Conservation (phyloP, 2,797 vertebrate species). For the Sebastes itinus region DNA sequence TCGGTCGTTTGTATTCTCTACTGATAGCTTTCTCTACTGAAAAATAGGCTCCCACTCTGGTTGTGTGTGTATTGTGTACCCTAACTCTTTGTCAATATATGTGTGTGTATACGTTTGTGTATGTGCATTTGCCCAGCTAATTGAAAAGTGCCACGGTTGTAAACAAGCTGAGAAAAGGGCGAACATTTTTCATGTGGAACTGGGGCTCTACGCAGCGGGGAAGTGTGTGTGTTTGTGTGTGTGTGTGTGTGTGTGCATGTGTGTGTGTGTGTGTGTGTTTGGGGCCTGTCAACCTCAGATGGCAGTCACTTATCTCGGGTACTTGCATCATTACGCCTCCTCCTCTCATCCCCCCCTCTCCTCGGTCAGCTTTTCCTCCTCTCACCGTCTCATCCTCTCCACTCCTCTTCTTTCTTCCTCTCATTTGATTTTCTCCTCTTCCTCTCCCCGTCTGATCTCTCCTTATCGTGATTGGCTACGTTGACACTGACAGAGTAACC, state of each 20-base stretch:
- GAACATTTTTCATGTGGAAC: conserved; percentile 43
- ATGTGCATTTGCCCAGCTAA: conserved; percentile 50
- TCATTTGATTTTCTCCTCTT: not conserved
- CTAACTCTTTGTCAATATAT: not conserved
- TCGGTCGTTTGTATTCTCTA: conserved; percentile 50
- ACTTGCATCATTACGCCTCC: conserved; percentile 46
- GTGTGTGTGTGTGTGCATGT: not conserved
- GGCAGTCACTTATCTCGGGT: conserved; percentile 57
- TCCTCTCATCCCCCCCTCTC: conserved; percentile 31
- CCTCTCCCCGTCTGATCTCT: not conserved
- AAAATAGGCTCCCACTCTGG: conserved; percentile 24
- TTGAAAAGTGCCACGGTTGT: conserved; percentile 66
- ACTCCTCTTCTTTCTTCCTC: not conserved
- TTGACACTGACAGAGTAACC: not conserved
- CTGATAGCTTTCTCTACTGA: conserved; percentile 34
- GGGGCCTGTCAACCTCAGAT: conserved; percentile 45
- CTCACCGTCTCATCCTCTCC: conserved; percentile 10
- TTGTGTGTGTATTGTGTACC: conserved; percentile 8
- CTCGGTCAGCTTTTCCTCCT: conserved; percentile 7
- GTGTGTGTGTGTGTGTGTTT: not conserved
- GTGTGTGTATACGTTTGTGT: not conserved
- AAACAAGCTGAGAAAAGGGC: conserved; percentile 57
- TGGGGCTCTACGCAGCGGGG: not conserved
- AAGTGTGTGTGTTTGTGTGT: conserved; percentile 10
- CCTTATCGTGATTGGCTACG: not conserved